Percentiles rank a stretch among this genome's conserved stretches.
phyloP scores from a whole-genome alignment of 2,888 invertebrate species.

The Tupiocoris notatus region DNA sequence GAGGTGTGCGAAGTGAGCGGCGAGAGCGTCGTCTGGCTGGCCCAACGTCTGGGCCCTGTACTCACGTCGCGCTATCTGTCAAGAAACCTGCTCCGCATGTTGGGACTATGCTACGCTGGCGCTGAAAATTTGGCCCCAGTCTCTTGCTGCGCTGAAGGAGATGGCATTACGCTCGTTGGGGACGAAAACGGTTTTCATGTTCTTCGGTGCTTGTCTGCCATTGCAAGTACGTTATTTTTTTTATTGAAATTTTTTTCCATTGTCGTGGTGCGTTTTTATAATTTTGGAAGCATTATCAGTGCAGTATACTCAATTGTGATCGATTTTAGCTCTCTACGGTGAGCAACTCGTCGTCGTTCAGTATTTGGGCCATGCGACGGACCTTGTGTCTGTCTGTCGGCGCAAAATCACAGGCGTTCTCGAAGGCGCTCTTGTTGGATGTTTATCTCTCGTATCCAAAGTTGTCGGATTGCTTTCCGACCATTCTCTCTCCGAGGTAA shows the following conservation, averaged over 20 bases:
- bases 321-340: conserved; percentile 64
- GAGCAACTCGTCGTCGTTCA: conserved; percentile 84
- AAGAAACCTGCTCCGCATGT: conserved; percentile 86
- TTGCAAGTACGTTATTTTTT: conserved; percentile 65
- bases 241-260: background rate
- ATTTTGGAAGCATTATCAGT: background rate
- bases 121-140: conserved; percentile 64
- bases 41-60: conserved; percentile 90
- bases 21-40: conserved; percentile 86
- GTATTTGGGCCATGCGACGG: conserved; percentile 86
- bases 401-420: conserved; percentile 76
- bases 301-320: background rate
- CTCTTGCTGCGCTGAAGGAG: conserved; percentile 52
- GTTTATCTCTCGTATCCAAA: conserved; percentile 74
- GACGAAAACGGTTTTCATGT: conserved; percentile 83
- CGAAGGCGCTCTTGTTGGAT: conserved; percentile 85
- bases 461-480: conserved; percentile 80
- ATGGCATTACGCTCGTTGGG: conserved; percentile 22
- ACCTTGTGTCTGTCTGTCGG: conserved; percentile 76
- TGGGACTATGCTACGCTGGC: conserved; percentile 89
- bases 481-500: conserved; percentile 73
- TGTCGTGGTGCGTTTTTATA: background rate
- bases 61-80: conserved; percentile 88
- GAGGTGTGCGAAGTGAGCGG: conserved; percentile 56
- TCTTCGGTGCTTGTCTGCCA: conserved; percentile 84